Percentiles rank a stretch among this genome's conserved stretches.
Evolutionary conservation across 1,140 invertebrate genomes (phyloP).

Genomic region (Phymastichus coffea): DNA sequence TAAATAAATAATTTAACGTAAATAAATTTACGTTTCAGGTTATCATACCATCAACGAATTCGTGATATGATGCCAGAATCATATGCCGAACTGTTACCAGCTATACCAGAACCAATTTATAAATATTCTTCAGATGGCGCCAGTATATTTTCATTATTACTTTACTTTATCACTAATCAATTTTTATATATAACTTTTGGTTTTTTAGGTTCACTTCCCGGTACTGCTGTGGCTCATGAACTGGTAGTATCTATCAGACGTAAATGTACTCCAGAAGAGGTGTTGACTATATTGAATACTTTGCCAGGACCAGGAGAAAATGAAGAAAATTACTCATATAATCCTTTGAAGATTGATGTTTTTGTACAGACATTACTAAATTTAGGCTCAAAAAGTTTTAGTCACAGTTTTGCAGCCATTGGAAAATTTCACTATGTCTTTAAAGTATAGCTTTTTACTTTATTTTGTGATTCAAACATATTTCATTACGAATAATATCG

Average conservation of each 20-base stretch:
- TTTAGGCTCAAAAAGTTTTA: slow-evolving; percentile 94
- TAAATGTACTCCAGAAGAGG: slow-evolving; percentile 88
- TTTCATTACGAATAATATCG: slow-evolving; percentile 6
- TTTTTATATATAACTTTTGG: not conserved
- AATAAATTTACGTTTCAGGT: slow-evolving; percentile 60
- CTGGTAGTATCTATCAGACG: slow-evolving; percentile 82
- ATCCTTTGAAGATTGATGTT: slow-evolving; percentile 93
- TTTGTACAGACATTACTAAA: slow-evolving; percentile 94
- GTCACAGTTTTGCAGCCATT: slow-evolving; percentile 96
- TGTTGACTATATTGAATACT: slow-evolving; percentile 84
- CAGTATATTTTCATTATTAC: slow-evolving; percentile 59
- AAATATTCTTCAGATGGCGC: slow-evolving; percentile 81
- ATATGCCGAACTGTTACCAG: slow-evolving; percentile 82
- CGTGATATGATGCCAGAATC: slow-evolving; percentile 87
- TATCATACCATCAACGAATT: slow-evolving; percentile 94
- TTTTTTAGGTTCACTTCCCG: slow-evolving; percentile 71
- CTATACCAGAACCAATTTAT: slow-evolving; percentile 74
- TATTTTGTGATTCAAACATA: not conserved
- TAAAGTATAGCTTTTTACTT: slow-evolving; percentile 62
- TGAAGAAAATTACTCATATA: slow-evolving; percentile 71
- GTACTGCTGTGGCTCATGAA: slow-evolving; percentile 80
- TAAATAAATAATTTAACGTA: too few species aligned
- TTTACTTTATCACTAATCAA: not conserved
- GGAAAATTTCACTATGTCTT: slow-evolving; percentile 95
- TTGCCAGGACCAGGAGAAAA: slow-evolving; percentile 77